Percentiles rank a stretch among this genome's conserved stretches.
These are phyloP conservation scores for Smutsia gigantea DNA, from an alignment of 2,797 vertebrate species.

Conservation along the genomic window DNA sequence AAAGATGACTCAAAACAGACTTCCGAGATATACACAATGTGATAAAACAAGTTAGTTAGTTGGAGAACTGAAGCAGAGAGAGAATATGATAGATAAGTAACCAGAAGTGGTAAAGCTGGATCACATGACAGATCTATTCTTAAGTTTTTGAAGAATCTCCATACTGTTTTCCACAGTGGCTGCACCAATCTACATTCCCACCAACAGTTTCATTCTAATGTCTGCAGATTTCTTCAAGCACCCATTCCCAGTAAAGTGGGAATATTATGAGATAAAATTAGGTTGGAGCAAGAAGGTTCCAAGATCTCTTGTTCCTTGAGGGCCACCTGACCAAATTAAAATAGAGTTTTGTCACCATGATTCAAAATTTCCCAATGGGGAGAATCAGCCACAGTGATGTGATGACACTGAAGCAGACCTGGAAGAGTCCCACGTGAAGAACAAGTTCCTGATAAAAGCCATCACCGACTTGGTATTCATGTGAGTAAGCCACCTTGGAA, in stretches of 20 bases:
- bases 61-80: neutral
- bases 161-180: no score
- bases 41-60: neutral
- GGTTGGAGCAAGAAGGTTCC: neutral
- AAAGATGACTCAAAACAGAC: neutral
- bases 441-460: neutral
- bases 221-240: neutral
- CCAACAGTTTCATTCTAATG: neutral
- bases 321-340: neutral
- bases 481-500: neutral
- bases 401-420: neutral
- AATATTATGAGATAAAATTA: constrained; percentile 16
- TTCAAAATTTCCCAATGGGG: neutral
- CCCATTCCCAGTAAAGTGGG: neutral
- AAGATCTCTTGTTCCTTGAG: neutral
- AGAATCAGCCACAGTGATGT: neutral
- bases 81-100: neutral
- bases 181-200: no score
- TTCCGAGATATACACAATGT: neutral
- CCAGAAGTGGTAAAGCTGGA: no score
- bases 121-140: no score
- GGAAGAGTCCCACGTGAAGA: neutral
- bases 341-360: neutral
- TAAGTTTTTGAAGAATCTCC: no score
- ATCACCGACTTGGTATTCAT: neutral